Percentiles rank a stretch among this genome's conserved stretches.
phyloP scores from a whole-genome alignment of 1,140 invertebrate species.

The Brachionus angularis region DNA sequence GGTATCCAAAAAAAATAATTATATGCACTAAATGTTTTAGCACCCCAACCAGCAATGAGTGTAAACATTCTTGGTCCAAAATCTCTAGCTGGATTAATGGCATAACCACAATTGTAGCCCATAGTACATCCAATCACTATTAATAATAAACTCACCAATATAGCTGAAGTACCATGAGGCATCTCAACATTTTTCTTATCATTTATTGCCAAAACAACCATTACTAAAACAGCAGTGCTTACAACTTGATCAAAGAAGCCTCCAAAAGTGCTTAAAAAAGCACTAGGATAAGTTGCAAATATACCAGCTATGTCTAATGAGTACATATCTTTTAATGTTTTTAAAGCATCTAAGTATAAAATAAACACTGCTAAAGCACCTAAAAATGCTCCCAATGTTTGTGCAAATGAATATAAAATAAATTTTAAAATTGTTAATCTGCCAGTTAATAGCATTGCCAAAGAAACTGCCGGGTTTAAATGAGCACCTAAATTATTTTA shows the following conservation, averaged over 20 bases:
- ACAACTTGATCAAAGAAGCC: constrained; percentile 41
- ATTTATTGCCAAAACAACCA: constrained; percentile 28
- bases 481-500: constrained; percentile 59
- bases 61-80: constrained; percentile 64
- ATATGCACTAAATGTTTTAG: constrained; percentile 55
- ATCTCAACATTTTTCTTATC: constrained; percentile 23
- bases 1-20: constrained; percentile 53
- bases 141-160: constrained; percentile 23
- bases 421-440: constrained; percentile 1
- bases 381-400: constrained; percentile 34
- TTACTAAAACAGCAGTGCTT: constrained; percentile 19
- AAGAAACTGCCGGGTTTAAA: constrained; percentile 63
- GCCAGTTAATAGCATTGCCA: constrained; percentile 52
- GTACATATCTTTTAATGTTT: neutral
- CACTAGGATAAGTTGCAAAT: constrained; percentile 19
- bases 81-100: constrained; percentile 66
- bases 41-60: constrained; percentile 62
- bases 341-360: constrained; percentile 20
- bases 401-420: constrained; percentile 12
- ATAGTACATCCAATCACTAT: constrained; percentile 61
- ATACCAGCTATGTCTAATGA: constrained; percentile 12
- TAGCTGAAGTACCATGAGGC: neutral
- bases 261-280: neutral
- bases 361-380: constrained; percentile 22
- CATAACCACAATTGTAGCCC: constrained; percentile 63